Percentiles rank a stretch among this genome's conserved stretches.
These are phyloP conservation scores for Rhabdophis nuchalis DNA, from an alignment of 2,797 vertebrate species.

Conservation along the genomic window DNA sequence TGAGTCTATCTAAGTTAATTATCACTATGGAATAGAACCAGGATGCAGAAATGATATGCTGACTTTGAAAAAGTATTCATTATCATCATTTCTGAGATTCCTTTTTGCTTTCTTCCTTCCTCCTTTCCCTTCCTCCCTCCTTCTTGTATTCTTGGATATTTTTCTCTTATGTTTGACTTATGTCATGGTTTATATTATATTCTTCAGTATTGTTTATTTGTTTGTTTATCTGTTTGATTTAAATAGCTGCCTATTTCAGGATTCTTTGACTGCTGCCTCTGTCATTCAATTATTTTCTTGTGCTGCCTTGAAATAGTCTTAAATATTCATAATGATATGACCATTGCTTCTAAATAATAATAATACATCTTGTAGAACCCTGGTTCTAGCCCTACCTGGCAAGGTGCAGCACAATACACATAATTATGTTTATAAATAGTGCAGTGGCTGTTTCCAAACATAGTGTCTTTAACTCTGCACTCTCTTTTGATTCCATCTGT, in stretches of 20 bases:
- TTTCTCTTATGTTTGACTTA: background rate
- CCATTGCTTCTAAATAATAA: background rate
- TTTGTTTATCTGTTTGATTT: background rate
- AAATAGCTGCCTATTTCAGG: background rate
- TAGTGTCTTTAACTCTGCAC: background rate
- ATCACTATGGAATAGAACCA: background rate
- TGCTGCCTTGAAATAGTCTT: background rate
- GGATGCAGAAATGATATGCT: background rate
- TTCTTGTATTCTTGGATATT: background rate
- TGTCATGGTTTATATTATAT: background rate
- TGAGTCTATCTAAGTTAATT: background rate
- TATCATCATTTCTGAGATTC: background rate
- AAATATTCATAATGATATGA: background rate
- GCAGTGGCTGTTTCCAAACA: background rate
- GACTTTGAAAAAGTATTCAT: background rate
- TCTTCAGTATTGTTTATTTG: background rate
- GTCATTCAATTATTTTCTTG: background rate
- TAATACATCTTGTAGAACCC: background rate
- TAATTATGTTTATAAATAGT: background rate
- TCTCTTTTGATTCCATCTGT: background rate
- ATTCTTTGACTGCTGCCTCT: background rate
- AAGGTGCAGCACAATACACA: background rate
- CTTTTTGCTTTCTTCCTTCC: background rate
- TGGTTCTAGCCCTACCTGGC: background rate
- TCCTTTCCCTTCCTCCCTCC: background rate